Percentiles rank a stretch among this genome's conserved stretches.
Conservation (phyloP, 1,140 invertebrate species). For the Camponotus floridanus region DNA sequence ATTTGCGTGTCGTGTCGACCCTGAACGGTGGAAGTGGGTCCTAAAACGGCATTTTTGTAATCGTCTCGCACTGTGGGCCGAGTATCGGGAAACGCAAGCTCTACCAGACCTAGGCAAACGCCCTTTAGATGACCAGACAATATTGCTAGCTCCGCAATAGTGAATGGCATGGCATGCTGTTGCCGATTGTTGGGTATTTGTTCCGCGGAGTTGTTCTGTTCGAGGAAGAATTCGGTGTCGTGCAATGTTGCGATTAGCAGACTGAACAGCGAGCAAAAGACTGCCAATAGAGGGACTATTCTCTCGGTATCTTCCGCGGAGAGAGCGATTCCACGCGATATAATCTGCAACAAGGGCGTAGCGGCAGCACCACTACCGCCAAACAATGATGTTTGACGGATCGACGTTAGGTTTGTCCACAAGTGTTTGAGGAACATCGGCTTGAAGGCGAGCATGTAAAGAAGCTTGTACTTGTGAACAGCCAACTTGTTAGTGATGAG, state of each 20-base stretch:
- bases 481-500: conserved; percentile 91
- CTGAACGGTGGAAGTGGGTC: conserved; percentile 77
- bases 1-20: conserved; percentile 85
- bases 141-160: conserved; percentile 88
- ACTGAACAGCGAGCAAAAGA: conserved; percentile 95
- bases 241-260: conserved; percentile 94
- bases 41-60: conserved; percentile 84
- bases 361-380: conserved; percentile 85
- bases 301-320: conserved; percentile 89
- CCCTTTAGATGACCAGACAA: conserved; percentile 91
- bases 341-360: conserved; percentile 90
- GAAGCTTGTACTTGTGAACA: conserved; percentile 93
- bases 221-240: conserved; percentile 93
- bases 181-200: conserved; percentile 58
- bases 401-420: conserved; percentile 89
- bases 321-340: conserved; percentile 90
- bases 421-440: conserved; percentile 92
- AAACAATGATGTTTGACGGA: conserved; percentile 88
- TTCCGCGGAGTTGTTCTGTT: conserved; percentile 71
- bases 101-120: conserved; percentile 95
- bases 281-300: conserved; percentile 93
- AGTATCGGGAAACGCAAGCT: conserved; percentile 95
- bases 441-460: conserved; percentile 95
- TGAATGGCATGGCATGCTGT: conserved; percentile 88
- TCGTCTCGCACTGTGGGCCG: conserved; percentile 87